These are phyloP conservation scores for Lordiphosa collinella DNA, from an alignment of 1,140 invertebrate species.

Conservation along the genomic window DNA sequence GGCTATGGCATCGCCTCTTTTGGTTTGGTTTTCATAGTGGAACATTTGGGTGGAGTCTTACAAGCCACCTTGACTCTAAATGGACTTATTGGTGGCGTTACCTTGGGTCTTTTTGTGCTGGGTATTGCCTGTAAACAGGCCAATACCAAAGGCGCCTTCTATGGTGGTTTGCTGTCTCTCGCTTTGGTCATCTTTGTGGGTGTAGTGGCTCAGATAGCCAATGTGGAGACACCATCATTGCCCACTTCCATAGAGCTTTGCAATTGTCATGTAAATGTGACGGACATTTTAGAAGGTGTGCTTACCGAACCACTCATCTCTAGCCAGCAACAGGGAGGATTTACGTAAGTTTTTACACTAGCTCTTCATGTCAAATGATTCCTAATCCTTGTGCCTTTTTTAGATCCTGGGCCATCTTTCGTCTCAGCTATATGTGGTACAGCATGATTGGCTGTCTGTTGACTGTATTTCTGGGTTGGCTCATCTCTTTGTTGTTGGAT, in stretches of 20 bases:
- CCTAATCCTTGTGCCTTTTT: not conserved
- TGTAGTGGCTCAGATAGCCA: conserved; percentile 80
- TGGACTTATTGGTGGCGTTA: conserved; percentile 92
- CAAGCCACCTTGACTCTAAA: conserved; percentile 93
- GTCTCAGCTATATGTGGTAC: conserved; percentile 85
- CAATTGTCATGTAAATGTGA: conserved; percentile 79
- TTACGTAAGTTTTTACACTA: conserved; percentile 50
- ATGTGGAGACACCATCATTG: conserved; percentile 78
- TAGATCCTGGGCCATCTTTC: conserved; percentile 82
- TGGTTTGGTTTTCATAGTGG: conserved; percentile 87
- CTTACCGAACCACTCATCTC: conserved; percentile 38
- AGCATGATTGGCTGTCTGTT: conserved; percentile 86
- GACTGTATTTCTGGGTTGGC: conserved; percentile 86
- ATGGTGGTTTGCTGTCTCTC: conserved; percentile 80
- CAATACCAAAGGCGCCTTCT: conserved; percentile 84
- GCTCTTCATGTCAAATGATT: not conserved
- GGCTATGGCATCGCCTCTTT: conserved; percentile 81
- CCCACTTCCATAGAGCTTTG: conserved; percentile 79
- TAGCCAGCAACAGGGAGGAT: conserved; percentile 22
- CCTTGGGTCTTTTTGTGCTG: conserved; percentile 90
- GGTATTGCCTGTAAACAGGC: conserved; percentile 94
- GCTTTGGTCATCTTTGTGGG: conserved; percentile 80
- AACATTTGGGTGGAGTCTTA: conserved; percentile 88
- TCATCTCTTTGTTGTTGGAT: conserved; percentile 86
- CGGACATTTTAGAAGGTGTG: conserved; percentile 35